Evolutionary conservation across 2,113 vertebrate genomes (phyloP), one percentile per base, ranked within the genome.

Genomic region (Hippocampus guttulatus): DNA sequence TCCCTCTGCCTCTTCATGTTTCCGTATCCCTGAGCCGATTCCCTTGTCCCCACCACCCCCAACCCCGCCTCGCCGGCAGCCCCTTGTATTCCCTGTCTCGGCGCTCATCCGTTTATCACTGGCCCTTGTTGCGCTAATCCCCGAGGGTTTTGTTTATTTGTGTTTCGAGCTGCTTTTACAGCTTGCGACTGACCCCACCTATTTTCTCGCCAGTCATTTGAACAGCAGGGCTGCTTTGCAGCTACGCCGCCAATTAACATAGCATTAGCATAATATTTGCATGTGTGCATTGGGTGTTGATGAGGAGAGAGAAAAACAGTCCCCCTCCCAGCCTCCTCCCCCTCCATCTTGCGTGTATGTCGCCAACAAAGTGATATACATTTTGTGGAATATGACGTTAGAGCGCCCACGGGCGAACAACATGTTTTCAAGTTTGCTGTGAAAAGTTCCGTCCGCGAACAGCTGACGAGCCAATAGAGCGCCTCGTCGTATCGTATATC

Each of bases 61-160:
- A 2, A 45, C 3, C 11, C 60, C 18, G 16, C 33, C 74, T 83
- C 49, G 27, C 83, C 74, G 27, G 0, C 75, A 77, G 82, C 83
- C 84, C 71, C 86, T 84, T 84, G 82, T 84, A 68, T 80, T 84
- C 83, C 78, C 82, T 68, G 73, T 84, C 83, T 82, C 81, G 85
- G 80, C 60, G 80, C 81, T 88, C 85, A 85, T 89, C 82, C 87
- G 82, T 90, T 90, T 89, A 87, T 90, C 84, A 81, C 85, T 85
- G 85, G 87, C 87, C 86, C 87, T 86, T 90, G 85, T 88, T 84
- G 78, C 72, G 90, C 87, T 87, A 88, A 88, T 89, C 87, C 87
- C 90, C 68, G 75, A 88, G 90, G 91, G 90, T 88, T 91, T 90
- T 93, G 91, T 93, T 93, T 93, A 93, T 93, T 93, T 93, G 92